A percentile compares a stretch with the other conserved stretches of the same genome.
Conservation (phyloP, 2,113 vertebrate species). For the Chinchilla lanigera region DNA sequence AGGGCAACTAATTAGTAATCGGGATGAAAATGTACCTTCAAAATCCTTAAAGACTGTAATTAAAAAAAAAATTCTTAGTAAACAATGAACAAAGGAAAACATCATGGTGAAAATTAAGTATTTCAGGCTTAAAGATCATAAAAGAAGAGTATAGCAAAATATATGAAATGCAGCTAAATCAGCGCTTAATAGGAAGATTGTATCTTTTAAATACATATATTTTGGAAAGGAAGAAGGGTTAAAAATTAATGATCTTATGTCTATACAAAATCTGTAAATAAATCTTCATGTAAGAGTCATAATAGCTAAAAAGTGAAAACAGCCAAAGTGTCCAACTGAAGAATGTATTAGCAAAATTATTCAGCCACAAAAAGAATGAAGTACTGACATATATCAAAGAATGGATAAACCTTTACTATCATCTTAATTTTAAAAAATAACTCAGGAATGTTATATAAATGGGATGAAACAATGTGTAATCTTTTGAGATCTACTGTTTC, state of each 20-base stretch:
- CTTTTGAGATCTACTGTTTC: not conserved
- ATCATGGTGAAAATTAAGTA: not conserved
- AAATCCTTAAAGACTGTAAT: not conserved
- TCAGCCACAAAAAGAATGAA: not conserved
- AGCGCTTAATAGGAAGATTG: not conserved
- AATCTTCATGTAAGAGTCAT: not conserved
- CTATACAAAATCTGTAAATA: not conserved
- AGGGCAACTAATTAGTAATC: not conserved
- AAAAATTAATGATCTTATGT: not conserved
- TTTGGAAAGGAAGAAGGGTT: not conserved
- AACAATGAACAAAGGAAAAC: not conserved
- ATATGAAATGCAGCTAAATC: not conserved
- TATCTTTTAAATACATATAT: not conserved
- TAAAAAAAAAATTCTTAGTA: not conserved
- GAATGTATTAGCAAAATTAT: not conserved
- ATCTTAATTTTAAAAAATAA: not conserved
- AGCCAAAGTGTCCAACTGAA: not conserved
- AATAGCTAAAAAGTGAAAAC: not conserved
- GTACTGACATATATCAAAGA: not conserved
- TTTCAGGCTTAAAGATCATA: not conserved
- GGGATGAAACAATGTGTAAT: not conserved
- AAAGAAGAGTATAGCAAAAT: not conserved
- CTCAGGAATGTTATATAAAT: not conserved
- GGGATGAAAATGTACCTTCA: not conserved
- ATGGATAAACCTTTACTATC: not conserved